These are phyloP conservation scores for Maniola jurtina DNA, from an alignment of 1,140 invertebrate genomes.

Conservation along the genomic window DNA sequence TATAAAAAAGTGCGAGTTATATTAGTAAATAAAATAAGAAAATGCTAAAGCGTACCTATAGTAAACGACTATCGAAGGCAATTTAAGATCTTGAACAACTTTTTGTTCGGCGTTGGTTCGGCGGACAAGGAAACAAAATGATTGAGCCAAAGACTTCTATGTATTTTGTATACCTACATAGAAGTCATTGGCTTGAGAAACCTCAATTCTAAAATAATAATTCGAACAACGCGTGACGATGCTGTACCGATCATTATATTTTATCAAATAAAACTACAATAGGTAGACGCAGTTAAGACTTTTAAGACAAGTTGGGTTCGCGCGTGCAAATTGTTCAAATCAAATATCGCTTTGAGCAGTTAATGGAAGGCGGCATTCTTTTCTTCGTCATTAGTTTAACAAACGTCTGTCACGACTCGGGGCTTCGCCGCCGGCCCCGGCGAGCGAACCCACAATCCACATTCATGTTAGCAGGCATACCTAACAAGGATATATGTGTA, in stretches of 20 bases:
- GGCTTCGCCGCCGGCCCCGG: slow-evolving; percentile 36
- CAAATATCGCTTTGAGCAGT: slow-evolving; percentile 55
- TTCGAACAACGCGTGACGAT: slow-evolving; percentile 31
- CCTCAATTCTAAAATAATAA: slow-evolving; percentile 17
- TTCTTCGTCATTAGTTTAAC: slow-evolving; percentile 67
- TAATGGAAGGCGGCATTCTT: slow-evolving; percentile 64
- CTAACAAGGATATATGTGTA: slow-evolving; percentile 40
- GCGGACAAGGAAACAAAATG: slow-evolving; percentile 21
- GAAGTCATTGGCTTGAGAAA: too few species aligned
- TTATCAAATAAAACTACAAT: slow-evolving; percentile 28
- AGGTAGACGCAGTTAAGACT: slow-evolving; percentile 45
- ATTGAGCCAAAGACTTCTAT: too few species aligned
- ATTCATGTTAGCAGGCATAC: slow-evolving; percentile 43
- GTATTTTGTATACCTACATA: too few species aligned
- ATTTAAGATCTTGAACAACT: slow-evolving; percentile 12
- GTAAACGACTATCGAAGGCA: neutral
- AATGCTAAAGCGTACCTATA: neutral
- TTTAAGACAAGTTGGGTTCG: slow-evolving; percentile 52
- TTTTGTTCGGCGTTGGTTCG: slow-evolving; percentile 15
- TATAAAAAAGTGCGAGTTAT: too few species aligned
- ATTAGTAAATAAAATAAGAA: neutral
- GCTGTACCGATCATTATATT: slow-evolving; percentile 17
- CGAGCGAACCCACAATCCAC: slow-evolving; percentile 26
- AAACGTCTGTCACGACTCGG: slow-evolving; percentile 68
- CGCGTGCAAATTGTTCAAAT: slow-evolving; percentile 63